These are phyloP conservation scores for Scrobipalpa atriplicella DNA, from an alignment of 2,888 invertebrate genomes.

Conservation along the genomic window DNA sequence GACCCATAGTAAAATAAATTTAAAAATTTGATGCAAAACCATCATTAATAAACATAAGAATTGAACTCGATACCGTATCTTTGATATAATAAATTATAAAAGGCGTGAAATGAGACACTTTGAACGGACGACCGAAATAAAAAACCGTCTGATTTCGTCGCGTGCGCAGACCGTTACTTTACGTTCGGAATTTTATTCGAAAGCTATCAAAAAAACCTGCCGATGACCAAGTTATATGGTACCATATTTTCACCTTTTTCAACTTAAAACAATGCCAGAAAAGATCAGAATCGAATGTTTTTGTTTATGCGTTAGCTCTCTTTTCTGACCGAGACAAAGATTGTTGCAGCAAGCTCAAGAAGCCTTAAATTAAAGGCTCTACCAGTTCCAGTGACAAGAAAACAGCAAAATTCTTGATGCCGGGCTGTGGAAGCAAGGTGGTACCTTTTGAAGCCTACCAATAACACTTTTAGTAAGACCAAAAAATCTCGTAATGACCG, in stretches of 20 bases:
- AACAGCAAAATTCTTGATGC: too few relatives aligned
- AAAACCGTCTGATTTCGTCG: slow-evolving; percentile 20
- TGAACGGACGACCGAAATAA: not conserved
- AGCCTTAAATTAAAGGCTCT: too few relatives aligned
- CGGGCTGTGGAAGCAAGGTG: too few relatives aligned
- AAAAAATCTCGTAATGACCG: too few relatives aligned
- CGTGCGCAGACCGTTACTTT: slow-evolving; percentile 25
- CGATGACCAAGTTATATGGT: slow-evolving; percentile 8
- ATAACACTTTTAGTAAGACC: too few relatives aligned
- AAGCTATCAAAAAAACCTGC: slow-evolving; percentile 22
- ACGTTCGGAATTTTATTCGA: slow-evolving; percentile 28
- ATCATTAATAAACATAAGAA: not conserved
- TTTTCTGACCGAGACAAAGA: too few relatives aligned
- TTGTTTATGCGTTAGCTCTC: too few relatives aligned
- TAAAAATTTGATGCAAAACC: not conserved
- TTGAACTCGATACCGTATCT: not conserved
- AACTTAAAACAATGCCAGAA: too few relatives aligned
- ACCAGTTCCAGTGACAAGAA: too few relatives aligned
- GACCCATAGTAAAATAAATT: not conserved
- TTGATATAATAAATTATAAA: not conserved
- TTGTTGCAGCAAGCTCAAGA: too few relatives aligned
- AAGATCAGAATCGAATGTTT: too few relatives aligned
- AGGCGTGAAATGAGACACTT: slow-evolving; percentile 14
- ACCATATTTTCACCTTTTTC: not conserved
- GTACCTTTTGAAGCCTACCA: too few relatives aligned